phyloP scores from a whole-genome alignment of 2,797 vertebrate species.

The Mallotus villosus region DNA sequence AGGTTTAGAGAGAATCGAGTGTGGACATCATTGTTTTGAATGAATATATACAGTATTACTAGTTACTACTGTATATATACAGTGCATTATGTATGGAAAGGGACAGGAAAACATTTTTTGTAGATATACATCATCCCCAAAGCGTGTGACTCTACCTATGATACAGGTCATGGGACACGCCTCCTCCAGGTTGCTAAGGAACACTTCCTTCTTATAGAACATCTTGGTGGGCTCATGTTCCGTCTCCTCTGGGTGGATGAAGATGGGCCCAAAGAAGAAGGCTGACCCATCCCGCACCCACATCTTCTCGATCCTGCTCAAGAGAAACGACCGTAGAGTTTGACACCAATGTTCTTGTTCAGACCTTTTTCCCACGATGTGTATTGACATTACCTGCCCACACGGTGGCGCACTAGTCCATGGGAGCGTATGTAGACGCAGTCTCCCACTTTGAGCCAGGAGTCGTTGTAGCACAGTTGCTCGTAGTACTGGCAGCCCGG shows the following conservation, averaged over 20 bases:
- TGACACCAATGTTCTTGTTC: not conserved
- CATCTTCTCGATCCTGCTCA: constrained; percentile 92
- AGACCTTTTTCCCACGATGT: not conserved
- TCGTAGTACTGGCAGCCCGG: constrained; percentile 96
- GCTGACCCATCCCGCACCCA: constrained; percentile 95
- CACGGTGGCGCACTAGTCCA: constrained; percentile 90
- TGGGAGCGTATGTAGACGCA: constrained; percentile 96
- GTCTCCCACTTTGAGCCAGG: constrained; percentile 95
- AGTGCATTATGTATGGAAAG: no score
- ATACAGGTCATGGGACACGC: constrained; percentile 95
- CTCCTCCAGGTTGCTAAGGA: constrained; percentile 96
- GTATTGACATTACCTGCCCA: constrained; percentile 83
- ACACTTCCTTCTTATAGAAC: constrained; percentile 99
- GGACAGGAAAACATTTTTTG: no score
- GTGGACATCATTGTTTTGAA: not conserved
- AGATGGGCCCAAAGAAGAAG: constrained; percentile 97
- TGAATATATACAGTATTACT: no score
- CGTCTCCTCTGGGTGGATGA: constrained; percentile 97
- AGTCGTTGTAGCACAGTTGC: constrained; percentile 92
- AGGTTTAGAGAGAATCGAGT: constrained; percentile 16
- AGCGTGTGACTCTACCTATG: constrained; percentile 75
- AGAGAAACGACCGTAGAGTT: not conserved
- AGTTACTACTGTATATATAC: no score
- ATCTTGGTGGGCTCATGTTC: constrained; percentile 99
- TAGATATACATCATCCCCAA: not conserved